A percentile compares a stretch with the other conserved stretches of the same genome.
Conservation (phyloP, 1,140 invertebrate genomes). For the Caenorhabditis briggsae region DNA sequence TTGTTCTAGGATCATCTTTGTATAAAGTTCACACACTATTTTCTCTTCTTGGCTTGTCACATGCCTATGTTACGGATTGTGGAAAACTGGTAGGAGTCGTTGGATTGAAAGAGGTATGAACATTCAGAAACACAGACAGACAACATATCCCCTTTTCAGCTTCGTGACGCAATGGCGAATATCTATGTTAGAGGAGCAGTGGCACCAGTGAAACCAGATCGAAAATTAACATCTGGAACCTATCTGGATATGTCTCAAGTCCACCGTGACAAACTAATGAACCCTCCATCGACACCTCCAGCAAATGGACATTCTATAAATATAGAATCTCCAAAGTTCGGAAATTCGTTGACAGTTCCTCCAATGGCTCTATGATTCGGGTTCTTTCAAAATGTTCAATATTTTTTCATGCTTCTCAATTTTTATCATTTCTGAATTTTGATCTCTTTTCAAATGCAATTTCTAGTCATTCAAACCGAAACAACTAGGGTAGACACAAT, state of each 20-base stretch:
- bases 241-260: constrained; percentile 50
- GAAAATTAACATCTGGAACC: constrained; percentile 59
- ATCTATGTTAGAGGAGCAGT: constrained; percentile 74
- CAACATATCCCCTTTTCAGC: constrained; percentile 58
- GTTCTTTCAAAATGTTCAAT: neutral
- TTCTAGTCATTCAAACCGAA: constrained; percentile 36
- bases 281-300: constrained; percentile 10
- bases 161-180: constrained; percentile 70
- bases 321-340: constrained; percentile 52
- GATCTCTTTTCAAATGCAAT: constrained; percentile 13
- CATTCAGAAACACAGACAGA: neutral
- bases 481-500: constrained; percentile 43
- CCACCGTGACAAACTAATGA: constrained; percentile 1
- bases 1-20: constrained; percentile 93
- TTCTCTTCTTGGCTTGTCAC: constrained; percentile 94
- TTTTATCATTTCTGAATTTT: constrained; percentile 9
- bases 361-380: constrained; percentile 47
- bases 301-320: constrained; percentile 19
- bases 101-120: constrained; percentile 89
- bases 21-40: constrained; percentile 97
- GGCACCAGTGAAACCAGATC: constrained; percentile 60
- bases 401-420: neutral
- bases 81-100: constrained; percentile 95
- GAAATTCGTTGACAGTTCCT: constrained; percentile 48
- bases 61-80: constrained; percentile 96